Evolutionary conservation across 2,113 vertebrate genomes (phyloP).

Genomic region (Petroica traversi): DNA sequence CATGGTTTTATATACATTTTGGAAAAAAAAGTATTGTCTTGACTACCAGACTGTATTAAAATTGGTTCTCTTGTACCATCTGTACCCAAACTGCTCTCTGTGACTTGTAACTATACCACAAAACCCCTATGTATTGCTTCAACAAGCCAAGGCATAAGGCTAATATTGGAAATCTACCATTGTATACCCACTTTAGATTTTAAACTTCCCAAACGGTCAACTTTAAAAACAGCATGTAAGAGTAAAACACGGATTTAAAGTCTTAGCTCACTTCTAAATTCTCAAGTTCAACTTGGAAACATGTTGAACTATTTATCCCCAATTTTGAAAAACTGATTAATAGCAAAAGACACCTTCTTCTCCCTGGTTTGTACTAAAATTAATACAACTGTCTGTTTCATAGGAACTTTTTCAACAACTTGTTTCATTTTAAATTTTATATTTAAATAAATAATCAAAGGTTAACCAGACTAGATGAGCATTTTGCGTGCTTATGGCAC

Average conservation of each 20-base stretch:
- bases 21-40: conserved; percentile 48
- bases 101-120: conserved; percentile 49
- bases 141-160: conserved; percentile 69
- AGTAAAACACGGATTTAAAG: conserved; percentile 39
- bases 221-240: conserved; percentile 43
- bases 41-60: conserved; percentile 69
- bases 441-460: conserved; percentile 70
- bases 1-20: conserved; percentile 73
- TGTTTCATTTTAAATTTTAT: conserved; percentile 48
- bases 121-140: conserved; percentile 64
- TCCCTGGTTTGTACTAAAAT: not conserved
- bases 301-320: conserved; percentile 31
- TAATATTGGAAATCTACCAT: conserved; percentile 34
- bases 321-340: conserved; percentile 20
- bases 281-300: conserved; percentile 51
- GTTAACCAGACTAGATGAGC: not conserved
- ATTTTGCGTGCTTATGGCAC: not conserved
- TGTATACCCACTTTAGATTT: conserved; percentile 23
- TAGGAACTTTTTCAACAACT: conserved; percentile 53
- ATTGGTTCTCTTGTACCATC: conserved; percentile 12
- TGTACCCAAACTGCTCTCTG: not conserved
- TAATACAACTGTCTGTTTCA: conserved; percentile 56
- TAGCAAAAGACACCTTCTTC: conserved; percentile 15
- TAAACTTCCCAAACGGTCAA: conserved; percentile 44
- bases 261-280: conserved; percentile 49